Conservation (phyloP, 2,888 invertebrate genomes). For the Chrysomela aeneicollis region DNA sequence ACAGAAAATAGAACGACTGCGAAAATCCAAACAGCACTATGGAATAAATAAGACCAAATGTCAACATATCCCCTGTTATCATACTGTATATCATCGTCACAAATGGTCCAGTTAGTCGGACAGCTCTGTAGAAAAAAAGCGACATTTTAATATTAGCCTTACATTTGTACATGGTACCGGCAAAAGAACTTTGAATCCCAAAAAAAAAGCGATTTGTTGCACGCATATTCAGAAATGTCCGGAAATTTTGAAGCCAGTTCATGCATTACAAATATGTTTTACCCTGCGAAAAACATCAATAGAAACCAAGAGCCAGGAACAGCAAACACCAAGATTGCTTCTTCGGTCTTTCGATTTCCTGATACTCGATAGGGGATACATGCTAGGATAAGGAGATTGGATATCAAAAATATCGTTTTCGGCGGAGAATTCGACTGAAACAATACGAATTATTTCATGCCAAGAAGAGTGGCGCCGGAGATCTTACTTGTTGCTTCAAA, state of each 20-base stretch:
- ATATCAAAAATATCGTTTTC: slow-evolving; percentile 90
- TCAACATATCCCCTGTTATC: slow-evolving; percentile 98
- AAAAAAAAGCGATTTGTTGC: too few species aligned
- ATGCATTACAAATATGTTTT: too few species aligned
- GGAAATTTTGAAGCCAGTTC: too few species aligned
- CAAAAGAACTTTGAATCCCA: too few species aligned
- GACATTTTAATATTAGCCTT: too few species aligned
- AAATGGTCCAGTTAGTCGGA: slow-evolving; percentile 95
- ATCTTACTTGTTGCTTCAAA: slow-evolving; percentile 85
- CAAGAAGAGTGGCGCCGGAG: background rate
- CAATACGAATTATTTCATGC: slow-evolving; percentile 36
- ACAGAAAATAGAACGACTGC: slow-evolving; percentile 94
- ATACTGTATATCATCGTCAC: slow-evolving; percentile 99
- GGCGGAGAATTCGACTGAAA: slow-evolving; percentile 90
- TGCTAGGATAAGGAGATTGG: slow-evolving; percentile 87
- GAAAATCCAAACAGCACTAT: slow-evolving; percentile 96
- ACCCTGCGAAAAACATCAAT: slow-evolving; percentile 99
- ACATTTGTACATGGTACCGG: too few species aligned
- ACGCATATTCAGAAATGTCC: too few species aligned
- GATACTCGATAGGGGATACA: slow-evolving; percentile 88
- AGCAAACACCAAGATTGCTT: slow-evolving; percentile 89
- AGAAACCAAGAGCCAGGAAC: slow-evolving; percentile 98
- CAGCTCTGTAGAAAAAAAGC: slow-evolving; percentile 72
- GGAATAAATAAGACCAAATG: slow-evolving; percentile 96
- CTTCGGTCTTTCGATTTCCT: slow-evolving; percentile 81